These are phyloP conservation scores for Homalodisca vitripennis DNA, from an alignment of 1,140 invertebrate genomes.

Conservation along the genomic window DNA sequence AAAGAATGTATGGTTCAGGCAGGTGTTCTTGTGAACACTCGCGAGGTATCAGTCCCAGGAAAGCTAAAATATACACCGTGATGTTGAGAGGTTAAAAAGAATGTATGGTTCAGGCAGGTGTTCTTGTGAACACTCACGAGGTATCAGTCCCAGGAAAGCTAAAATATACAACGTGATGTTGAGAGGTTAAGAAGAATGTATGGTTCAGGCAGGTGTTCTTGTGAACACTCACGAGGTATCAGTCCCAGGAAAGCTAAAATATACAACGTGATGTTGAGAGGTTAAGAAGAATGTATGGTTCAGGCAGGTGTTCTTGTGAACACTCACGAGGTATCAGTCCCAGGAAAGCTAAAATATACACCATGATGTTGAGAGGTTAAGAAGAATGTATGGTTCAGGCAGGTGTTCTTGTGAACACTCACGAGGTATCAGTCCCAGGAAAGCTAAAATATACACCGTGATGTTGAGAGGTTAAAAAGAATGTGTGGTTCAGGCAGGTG, in stretches of 20 bases:
- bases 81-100: too few relatives aligned
- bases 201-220: neutral
- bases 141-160: too few relatives aligned
- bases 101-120: neutral
- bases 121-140: too few relatives aligned
- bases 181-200: too few relatives aligned
- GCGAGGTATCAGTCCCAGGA: too few relatives aligned
- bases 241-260: too few relatives aligned
- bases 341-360: too few relatives aligned
- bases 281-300: constrained; percentile 41
- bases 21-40: neutral
- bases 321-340: too few relatives aligned
- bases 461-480: constrained; percentile 41
- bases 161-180: too few relatives aligned
- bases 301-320: neutral
- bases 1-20: neutral
- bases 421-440: constrained; percentile 28
- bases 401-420: constrained; percentile 60
- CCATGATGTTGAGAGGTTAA: neutral
- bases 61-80: too few relatives aligned
- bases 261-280: neutral
- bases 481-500: constrained; percentile 63
- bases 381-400: constrained; percentile 61
- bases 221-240: too few relatives aligned
- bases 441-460: constrained; percentile 6